A percentile compares a stretch with the other conserved stretches of the same genome.
Evolutionary conservation across 1,140 invertebrate species (phyloP).

Genomic region (Tetranychus urticae): DNA sequence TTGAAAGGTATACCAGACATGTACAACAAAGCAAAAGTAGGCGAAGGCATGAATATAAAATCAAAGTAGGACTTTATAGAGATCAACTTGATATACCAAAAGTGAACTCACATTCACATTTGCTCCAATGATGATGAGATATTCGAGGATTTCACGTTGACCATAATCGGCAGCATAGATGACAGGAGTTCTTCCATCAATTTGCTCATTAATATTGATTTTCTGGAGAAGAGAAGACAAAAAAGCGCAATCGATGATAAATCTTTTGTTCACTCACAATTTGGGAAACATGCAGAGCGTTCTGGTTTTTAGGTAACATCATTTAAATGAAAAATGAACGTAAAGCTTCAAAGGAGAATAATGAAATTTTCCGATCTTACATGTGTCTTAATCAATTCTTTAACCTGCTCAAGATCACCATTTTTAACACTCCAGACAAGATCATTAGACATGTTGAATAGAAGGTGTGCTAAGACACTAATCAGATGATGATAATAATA

Average conservation of each 20-base stretch:
- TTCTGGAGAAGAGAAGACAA: slow-evolving; percentile 26
- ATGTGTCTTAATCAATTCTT: slow-evolving; percentile 59
- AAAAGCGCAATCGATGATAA: neutral
- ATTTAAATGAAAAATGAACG: neutral
- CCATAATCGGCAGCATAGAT: slow-evolving; percentile 89
- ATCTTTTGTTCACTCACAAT: too few relatives aligned
- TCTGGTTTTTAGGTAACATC: neutral
- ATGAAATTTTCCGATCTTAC: slow-evolving; percentile 22
- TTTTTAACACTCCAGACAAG: slow-evolving; percentile 83
- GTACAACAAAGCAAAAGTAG: too few relatives aligned
- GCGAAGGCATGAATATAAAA: too few relatives aligned
- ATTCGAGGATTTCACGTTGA: slow-evolving; percentile 66
- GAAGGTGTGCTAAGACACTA: too few relatives aligned
- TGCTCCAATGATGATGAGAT: slow-evolving; percentile 61
- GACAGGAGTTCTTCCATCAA: slow-evolving; percentile 58
- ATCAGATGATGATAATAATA: too few relatives aligned
- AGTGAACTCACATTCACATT: slow-evolving; percentile 54
- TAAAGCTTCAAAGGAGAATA: neutral
- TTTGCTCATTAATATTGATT: slow-evolving; percentile 56
- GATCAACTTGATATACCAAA: too few relatives aligned
- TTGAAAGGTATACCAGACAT: neutral
- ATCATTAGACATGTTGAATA: slow-evolving; percentile 21
- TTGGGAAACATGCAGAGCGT: too few relatives aligned
- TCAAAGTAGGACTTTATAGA: too few relatives aligned
- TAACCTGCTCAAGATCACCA: slow-evolving; percentile 71